Evolutionary conservation across 2,797 vertebrate genomes (phyloP), one percentile per base, ranked within the genome.

Genomic region (Syngnathus rostellatus): DNA sequence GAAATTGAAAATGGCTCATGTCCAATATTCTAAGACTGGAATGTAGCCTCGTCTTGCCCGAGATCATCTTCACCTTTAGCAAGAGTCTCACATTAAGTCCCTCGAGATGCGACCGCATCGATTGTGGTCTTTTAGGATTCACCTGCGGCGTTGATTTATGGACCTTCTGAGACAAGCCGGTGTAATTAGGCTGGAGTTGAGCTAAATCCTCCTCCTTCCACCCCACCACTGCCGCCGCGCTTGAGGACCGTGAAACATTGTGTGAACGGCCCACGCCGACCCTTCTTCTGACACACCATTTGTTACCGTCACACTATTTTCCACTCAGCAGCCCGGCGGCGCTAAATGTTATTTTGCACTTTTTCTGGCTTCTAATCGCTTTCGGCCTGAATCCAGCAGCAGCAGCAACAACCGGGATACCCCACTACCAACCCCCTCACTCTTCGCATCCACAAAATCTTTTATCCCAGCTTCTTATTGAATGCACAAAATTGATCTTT

Each of bases 231-330:
- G 14, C 17, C 9, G 57, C 65, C 63, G 40, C 62, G 7, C 12
- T 19, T 59, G 57, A 59, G 10, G 57, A 59, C 38, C n/a, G 16
- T 68, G 67, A 58, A 73, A 72, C 71, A 67, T 72, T 66, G 51
- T 14, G 39, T 4, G 62, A 63, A 82, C 68, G 74, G 70, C 73
- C 62, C 77, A 43, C 53, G 39, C 45, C 38, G 69, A 62, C 60
- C 19, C 37, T 6, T 54, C 46, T 67, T 77, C 80, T 79, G 83
- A 84, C 79, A 78, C 72, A 48, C 72, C 71, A 64, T 85, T 84
- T 80, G 83, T 87, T 78, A 81, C 82, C 57, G 77, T 83, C 84
- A 84, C 78, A 76, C 78, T 83, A 86, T 83, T 87, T 87, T 85
- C 86, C 82, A 77, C 73, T 83, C 77, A 72, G 77, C 72, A 76